Evolutionary conservation across 1,140 invertebrate genomes (phyloP).

Genomic region (Drosophila insularis): DNA sequence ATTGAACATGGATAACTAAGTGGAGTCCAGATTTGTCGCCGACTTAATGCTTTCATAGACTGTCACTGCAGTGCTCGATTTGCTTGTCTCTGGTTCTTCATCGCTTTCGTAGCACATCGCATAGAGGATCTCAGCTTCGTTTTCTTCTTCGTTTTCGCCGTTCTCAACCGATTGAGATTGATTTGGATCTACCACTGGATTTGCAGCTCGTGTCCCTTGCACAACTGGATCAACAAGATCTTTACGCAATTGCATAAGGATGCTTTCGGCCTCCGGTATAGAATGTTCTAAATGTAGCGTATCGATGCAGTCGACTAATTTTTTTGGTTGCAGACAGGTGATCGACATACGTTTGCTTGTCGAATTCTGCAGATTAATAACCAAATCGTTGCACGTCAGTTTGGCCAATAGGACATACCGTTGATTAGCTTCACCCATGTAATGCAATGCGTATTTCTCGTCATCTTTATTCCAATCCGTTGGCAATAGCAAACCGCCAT

Average conservation of each 20-base stretch:
- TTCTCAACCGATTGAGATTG: background rate
- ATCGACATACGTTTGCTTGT: conserved; percentile 72
- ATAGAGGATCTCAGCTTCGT: background rate
- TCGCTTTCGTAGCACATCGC: background rate
- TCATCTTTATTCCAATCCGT: conserved; percentile 86
- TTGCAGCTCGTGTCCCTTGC: background rate
- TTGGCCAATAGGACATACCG: conserved; percentile 86
- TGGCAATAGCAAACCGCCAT: too few species aligned
- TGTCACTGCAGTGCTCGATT: background rate
- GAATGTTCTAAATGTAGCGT: background rate
- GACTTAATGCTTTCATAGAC: background rate
- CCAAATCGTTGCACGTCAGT: conserved; percentile 84
- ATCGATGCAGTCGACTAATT: conserved; percentile 43
- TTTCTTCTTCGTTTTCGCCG: background rate
- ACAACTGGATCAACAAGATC: conserved; percentile 27
- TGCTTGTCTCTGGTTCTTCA: background rate
- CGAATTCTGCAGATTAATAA: conserved; percentile 85
- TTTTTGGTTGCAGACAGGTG: conserved; percentile 76
- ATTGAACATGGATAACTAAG: background rate
- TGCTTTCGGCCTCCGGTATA: conserved; percentile 3
- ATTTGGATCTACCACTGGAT: background rate
- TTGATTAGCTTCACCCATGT: conserved; percentile 84
- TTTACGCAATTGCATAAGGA: conserved; percentile 3
- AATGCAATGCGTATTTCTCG: conserved; percentile 85
- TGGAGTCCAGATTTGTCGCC: background rate